Percentiles rank a stretch among this genome's conserved stretches.
Evolutionary conservation across 2,797 vertebrate genomes (phyloP).

Genomic region (Ceryle rudis): DNA sequence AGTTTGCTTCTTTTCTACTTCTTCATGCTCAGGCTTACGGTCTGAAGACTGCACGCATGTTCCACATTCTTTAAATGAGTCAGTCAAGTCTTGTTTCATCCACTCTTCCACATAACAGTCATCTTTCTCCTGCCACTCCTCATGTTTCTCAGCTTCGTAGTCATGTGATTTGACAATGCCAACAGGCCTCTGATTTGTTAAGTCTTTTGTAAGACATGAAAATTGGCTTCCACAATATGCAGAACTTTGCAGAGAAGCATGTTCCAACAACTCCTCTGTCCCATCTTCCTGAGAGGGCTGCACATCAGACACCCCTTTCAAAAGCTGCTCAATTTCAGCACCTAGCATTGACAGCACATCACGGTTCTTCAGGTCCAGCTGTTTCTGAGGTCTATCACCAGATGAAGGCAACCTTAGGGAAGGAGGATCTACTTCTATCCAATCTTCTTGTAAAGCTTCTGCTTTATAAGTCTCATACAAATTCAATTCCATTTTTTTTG

Average conservation of each 20-base stretch:
- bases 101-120: not conserved
- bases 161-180: not conserved
- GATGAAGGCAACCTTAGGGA: not conserved
- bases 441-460: not conserved
- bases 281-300: not conserved
- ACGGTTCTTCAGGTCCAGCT: not conserved
- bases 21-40: not conserved
- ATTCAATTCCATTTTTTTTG: not conserved
- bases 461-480: not conserved
- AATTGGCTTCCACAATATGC: not conserved
- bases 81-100: not conserved
- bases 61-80: not conserved
- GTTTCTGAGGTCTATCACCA: not conserved
- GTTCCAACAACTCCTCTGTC: not conserved
- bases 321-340: not conserved
- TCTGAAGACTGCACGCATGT: not conserved
- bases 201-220: not conserved
- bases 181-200: not conserved
- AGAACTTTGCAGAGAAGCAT: not conserved
- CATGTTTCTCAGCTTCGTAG: not conserved
- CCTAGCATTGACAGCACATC: not conserved
- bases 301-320: not conserved
- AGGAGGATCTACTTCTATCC: slow-evolving; percentile 44
- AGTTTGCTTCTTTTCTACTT: not conserved
- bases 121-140: not conserved